Evolutionary conservation across 2,113 vertebrate genomes (phyloP).

Genomic region (Pseudorectes ferrugineus): DNA sequence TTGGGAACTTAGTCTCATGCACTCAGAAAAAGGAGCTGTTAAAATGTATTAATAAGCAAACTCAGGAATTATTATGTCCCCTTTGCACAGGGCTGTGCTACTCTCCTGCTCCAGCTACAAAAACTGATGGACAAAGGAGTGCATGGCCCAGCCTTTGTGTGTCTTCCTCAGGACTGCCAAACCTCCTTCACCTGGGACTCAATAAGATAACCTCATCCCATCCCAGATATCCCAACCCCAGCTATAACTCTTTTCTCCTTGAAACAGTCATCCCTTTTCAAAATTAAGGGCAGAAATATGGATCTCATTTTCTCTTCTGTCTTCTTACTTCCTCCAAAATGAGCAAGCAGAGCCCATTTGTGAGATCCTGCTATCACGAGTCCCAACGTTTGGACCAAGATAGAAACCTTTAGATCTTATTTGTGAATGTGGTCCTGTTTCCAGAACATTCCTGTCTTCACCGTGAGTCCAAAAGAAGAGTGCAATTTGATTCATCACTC

Average conservation of each 20-base stretch:
- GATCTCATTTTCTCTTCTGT: neutral
- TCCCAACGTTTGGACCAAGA: neutral
- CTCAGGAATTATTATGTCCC: neutral
- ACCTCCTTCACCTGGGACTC: neutral
- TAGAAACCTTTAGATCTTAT: neutral
- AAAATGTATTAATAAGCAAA: neutral
- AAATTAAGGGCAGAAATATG: neutral
- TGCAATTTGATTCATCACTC: neutral
- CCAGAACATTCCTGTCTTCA: neutral
- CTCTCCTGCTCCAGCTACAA: neutral
- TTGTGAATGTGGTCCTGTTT: neutral
- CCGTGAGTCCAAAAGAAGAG: neutral
- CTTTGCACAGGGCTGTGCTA: neutral
- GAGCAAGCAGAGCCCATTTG: neutral
- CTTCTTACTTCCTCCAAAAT: neutral
- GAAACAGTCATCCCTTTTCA: neutral
- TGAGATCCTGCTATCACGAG: neutral
- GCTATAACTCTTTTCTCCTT: neutral
- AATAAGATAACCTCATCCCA: neutral
- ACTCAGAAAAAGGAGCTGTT: neutral
- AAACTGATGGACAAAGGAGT: neutral
- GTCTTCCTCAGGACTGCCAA: neutral
- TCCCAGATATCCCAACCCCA: neutral
- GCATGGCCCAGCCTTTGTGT: neutral
- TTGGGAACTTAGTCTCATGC: neutral